Evolutionary conservation across 1,140 invertebrate species (phyloP), one percentile per base, ranked within the genome.

Genomic region (Aphelinus atriplicis): DNA sequence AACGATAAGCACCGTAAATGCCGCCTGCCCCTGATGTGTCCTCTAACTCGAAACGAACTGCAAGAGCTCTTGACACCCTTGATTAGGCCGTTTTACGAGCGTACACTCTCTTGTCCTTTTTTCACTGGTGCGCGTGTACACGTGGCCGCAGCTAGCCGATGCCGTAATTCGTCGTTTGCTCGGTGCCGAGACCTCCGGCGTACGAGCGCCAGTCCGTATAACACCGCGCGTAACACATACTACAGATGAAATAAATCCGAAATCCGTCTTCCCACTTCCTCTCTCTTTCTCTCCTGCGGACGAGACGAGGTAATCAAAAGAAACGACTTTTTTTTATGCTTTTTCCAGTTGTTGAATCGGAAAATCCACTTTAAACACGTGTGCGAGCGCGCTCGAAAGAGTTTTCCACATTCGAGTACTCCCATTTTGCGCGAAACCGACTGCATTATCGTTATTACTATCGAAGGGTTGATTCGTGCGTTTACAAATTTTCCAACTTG

Each of bases 1-100:
- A 79, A 79, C 80, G 81, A 82, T 82, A 83, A 84, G 82, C 81
- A 81, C 79, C 80, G 81, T 82, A 81, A 82, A 82, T 46, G 78
- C 79, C 79, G 55, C 3, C 4, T 48, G 10, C 3, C 3, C 6
- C 45, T 46, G 7, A 7, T 7, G 26, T 58, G 5, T 55, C 10
- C 10, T 5, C 4, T 55, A 5, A 7, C 10, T 0, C 43, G 60
- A 61, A 61, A 61, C 3, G 42, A 43, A 61, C 26, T 46, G 71
- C 73, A 80, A 80, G 78, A 78, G 79, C 79, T 81, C 73, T 80
- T 74, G 79, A 75, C 77, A 79, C 80, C 75, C 77, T 81, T 80
- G 78, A 81, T 80, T 81, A 81, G 72, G 71, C 65, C 60, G 60
- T 80, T 82, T 82, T 81, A 81, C 71, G 76, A 79, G 75, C 26